Percentiles rank a stretch among this genome's conserved stretches.
Conservation (phyloP, 2,113 vertebrate species). For the Gopherus flavomarginatus region DNA sequence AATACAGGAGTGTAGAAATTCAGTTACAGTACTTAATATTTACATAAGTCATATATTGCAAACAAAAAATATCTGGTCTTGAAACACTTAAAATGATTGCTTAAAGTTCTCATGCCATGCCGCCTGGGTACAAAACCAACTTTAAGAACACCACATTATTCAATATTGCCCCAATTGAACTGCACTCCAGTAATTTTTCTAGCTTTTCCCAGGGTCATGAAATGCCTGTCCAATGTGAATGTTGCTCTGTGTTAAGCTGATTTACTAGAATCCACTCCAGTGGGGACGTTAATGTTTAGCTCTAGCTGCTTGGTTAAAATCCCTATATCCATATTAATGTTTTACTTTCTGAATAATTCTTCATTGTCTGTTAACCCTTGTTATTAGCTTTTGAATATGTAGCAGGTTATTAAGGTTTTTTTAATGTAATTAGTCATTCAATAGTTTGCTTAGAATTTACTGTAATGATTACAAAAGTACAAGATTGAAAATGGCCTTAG, state of each 20-base stretch:
- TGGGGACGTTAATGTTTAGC: not conserved
- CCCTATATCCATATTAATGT: not conserved
- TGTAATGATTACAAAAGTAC: not conserved
- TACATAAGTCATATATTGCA: not conserved
- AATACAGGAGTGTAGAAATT: constrained; percentile 20
- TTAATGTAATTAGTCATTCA: not conserved
- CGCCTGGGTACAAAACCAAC: not conserved
- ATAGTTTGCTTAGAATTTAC: not conserved
- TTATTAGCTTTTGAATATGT: not conserved
- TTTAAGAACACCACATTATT: not conserved
- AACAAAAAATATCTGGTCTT: not conserved
- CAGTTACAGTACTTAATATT: not conserved
- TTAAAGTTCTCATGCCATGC: not conserved
- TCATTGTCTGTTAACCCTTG: not conserved
- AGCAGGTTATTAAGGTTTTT: not conserved
- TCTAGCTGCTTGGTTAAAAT: not conserved
- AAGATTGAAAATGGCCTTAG: not conserved
- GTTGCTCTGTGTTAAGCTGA: not conserved
- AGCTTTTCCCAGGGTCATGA: not conserved
- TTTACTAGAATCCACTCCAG: not conserved
- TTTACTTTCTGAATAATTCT: not conserved
- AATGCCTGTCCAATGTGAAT: not conserved
- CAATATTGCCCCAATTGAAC: not conserved
- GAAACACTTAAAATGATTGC: not conserved
- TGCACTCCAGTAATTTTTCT: not conserved